Evolutionary conservation across 2,797 vertebrate species (phyloP).

Genomic region (Rallus crepitans): DNA sequence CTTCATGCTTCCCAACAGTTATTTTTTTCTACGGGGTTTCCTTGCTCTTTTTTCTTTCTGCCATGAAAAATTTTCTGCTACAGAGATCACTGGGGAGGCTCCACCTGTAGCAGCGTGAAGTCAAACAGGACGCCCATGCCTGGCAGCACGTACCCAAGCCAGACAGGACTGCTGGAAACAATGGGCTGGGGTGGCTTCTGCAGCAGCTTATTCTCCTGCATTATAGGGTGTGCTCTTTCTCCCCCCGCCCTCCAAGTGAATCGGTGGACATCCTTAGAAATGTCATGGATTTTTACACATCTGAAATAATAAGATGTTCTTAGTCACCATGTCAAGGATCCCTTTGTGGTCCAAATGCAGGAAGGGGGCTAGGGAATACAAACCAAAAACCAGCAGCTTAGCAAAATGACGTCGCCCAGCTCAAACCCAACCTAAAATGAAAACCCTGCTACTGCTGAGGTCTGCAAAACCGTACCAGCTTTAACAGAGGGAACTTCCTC

Average conservation of each 20-base stretch:
- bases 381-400: neutral
- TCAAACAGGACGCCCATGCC: fast-evolving
- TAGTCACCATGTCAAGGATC: neutral
- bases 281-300: neutral
- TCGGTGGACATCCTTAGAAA: neutral
- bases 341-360: neutral
- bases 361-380: neutral
- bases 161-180: neutral
- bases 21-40: neutral
- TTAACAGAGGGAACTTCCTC: neutral
- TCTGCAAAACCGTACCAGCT: neutral
- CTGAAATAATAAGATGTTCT: neutral
- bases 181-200: neutral
- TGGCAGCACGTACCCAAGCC: neutral
- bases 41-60: neutral
- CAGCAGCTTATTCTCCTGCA: neutral
- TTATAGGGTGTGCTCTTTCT: too few relatives aligned
- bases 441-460: neutral
- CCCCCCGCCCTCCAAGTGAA: neutral
- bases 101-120: fast-evolving
- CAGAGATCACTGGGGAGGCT: neutral
- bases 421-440: neutral
- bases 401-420: neutral
- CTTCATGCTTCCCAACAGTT: neutral
- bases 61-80: neutral